Base-by-base conservation (phyloP, 2,113 vertebrate genomes). In the Physeter macrocephalus region DNA sequence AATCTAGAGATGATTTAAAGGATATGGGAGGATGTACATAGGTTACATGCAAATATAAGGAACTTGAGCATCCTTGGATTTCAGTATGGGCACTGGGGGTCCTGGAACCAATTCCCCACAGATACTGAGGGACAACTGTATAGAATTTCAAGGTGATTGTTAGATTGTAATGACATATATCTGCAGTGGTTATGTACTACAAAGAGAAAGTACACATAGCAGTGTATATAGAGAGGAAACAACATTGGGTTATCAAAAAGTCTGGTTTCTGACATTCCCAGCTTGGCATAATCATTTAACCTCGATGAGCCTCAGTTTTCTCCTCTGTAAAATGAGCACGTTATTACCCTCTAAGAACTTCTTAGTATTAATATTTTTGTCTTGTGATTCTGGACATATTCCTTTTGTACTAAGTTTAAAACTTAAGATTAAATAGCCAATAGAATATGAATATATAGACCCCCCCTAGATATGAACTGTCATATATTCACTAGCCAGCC, bases 341-440 rank as follows among this genome's bases (percentile, higher is more conserved):
- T 91, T 72, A 54, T 67, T 93, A 61, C 57, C 77, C 7, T 34
- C 88, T 91, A 67, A 91, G 46, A 81, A 84, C 21, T 52, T 85
- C 54, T 52, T 84, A 41, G 57, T 34, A 46, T 23, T 96, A 29
- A 80, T 66, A 54, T 80, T 95, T 52, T 90, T 59, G 46, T 86
- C 2, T 74, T 95, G 77, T 94, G n/a, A 61, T 67, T 78, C 46
- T 92, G 11, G 23, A 78, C 20, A 43, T 80, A 29, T 0, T 90
- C 14, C 36, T 95, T 90, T 91, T 46, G 49, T 64, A 61, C 59
- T 59, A 43, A 92, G 62, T 94, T 90, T 94, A 15, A 96, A 96
- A 94, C 74, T 71, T 57, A 96, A 93, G 36, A 83, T 84, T 86
- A 77, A 77, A 23, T 43, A 66, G 66, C 23, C 25, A 90, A n/a